Evolutionary conservation across 2,888 invertebrate genomes (phyloP).

Genomic region (Liopterus haemorrhoidalis): DNA sequence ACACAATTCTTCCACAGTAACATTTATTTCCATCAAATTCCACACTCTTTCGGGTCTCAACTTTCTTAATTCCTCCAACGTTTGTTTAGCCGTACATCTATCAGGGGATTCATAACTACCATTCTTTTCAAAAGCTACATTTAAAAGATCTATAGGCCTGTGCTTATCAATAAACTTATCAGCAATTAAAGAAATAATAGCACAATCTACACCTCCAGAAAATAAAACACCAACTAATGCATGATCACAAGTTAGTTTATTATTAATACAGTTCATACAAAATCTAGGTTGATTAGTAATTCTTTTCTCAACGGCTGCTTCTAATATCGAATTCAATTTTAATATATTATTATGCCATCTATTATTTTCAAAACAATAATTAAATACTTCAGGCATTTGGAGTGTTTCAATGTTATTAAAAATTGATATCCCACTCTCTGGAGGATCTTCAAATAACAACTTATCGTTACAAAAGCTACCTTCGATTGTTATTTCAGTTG

Average conservation of each 20-base stretch:
- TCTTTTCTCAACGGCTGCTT: conserved; percentile 55
- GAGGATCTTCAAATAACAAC: conserved; percentile 23
- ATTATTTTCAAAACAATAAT: conserved; percentile 37
- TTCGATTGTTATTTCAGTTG: conserved; percentile 11
- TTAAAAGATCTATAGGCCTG: conserved; percentile 82
- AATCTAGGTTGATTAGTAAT: conserved; percentile 55
- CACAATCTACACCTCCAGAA: conserved; percentile 95
- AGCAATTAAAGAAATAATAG: conserved; percentile 77
- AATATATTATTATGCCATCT: conserved; percentile 44
- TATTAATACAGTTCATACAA: conserved; percentile 55
- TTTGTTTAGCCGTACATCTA: conserved; percentile 68
- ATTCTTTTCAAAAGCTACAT: conserved; percentile 79
- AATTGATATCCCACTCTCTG: conserved; percentile 13
- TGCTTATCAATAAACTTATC: conserved; percentile 59
- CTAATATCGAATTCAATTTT: conserved; percentile 49
- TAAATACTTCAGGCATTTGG: conserved; percentile 40
- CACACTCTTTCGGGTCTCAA: conserved; percentile 70
- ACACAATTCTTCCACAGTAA: conserved; percentile 60
- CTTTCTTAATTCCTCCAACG: conserved; percentile 60
- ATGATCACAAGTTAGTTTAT: conserved; percentile 42
- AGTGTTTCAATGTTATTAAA: conserved; percentile 34
- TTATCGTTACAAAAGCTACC: conserved; percentile 22
- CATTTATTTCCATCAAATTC: conserved; percentile 78
- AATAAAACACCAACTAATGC: conserved; percentile 61
- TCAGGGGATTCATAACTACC: conserved; percentile 70